Evolutionary conservation across 1,140 invertebrate species (phyloP).

Genomic region (Andricus grossulariae): DNA sequence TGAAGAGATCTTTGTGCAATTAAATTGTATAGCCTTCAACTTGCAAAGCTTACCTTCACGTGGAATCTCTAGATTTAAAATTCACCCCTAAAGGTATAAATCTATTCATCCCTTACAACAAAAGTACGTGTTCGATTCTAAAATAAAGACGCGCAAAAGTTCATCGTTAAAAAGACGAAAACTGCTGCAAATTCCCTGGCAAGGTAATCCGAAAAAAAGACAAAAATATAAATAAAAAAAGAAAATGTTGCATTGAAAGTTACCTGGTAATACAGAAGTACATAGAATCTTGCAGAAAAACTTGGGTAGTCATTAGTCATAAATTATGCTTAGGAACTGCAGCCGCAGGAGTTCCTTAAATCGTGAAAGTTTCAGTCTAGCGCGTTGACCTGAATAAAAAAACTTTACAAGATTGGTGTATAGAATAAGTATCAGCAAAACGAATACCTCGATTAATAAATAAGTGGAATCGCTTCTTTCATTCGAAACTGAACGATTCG

Average conservation of each 20-base stretch:
- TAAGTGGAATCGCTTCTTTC: not conserved
- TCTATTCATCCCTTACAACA: not conserved
- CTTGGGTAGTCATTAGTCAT: not conserved
- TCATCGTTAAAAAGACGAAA: not conserved
- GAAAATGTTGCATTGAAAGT: not conserved
- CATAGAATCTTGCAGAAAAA: not conserved
- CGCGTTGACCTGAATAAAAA: constrained; percentile 2
- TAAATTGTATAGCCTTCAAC: not conserved
- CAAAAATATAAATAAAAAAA: not conserved
- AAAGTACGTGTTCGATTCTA: not conserved
- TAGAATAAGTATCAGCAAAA: constrained; percentile 8
- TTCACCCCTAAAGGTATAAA: not conserved
- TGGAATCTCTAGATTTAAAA: too few species aligned
- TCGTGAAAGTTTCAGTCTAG: constrained; percentile 27
- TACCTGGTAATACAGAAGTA: not conserved
- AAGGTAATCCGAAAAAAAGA: not conserved
- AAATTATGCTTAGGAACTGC: not conserved
- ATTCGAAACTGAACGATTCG: not conserved
- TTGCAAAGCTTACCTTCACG: not conserved
- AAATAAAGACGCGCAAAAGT: too few species aligned
- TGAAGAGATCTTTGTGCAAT: not conserved
- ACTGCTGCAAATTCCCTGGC: not conserved
- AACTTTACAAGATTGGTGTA: constrained; percentile 29
- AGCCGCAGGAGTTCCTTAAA: not conserved
- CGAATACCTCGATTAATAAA: constrained; percentile 18